Evolutionary conservation across 2,113 vertebrate species (phyloP), one percentile per base, ranked within the genome.

Genomic region (Trachemys scripta): DNA sequence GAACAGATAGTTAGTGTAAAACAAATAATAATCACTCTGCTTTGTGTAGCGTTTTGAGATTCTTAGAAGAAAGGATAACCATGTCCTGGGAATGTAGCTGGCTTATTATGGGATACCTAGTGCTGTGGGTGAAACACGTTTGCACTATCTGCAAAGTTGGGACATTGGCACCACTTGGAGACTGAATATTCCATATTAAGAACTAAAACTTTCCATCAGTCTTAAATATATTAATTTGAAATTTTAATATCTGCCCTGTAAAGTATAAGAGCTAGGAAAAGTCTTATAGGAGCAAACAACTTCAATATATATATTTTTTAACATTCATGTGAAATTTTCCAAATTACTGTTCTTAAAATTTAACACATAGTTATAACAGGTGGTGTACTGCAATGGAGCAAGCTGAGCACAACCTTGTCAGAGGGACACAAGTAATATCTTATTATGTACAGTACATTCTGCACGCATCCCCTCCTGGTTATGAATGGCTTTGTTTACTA

Each of bases 221-320:
- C 93, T 92, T 94, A 89, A 45, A 80, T 50, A 93, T 50, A 91
- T 85, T 91, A 85, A 82, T 94, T 84, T 92, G 92, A 96, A 97
- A 96, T 95, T 93, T 92, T 96, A 89, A 97, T 96, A 97, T 95
- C 97, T 97, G 95, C 94, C 88, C 80, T 92, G 90, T 97, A 96
- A 97, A 97, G 75, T 49, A 17, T 79, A 96, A 97, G 84, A 92
- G 95, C 3, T 42, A 96, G 86, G 90, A 94, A 96, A 94, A 54
- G 80, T 87, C 80, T 97, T 90, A 95, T n/a, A 91, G 76, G 51
- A 83, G 38, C 93, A 96, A 95, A 94, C 89, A 94, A 93, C 90
- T 54, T 94, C 78, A 78, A 89, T 87, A 85, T 95, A 93, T 13
- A 54, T 54, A 3, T 92, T 94, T 93, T 94, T 93, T 76, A 96